Base-by-base conservation (phyloP, 2,797 vertebrate species). In the Paedocypris micromegethes region DNA sequence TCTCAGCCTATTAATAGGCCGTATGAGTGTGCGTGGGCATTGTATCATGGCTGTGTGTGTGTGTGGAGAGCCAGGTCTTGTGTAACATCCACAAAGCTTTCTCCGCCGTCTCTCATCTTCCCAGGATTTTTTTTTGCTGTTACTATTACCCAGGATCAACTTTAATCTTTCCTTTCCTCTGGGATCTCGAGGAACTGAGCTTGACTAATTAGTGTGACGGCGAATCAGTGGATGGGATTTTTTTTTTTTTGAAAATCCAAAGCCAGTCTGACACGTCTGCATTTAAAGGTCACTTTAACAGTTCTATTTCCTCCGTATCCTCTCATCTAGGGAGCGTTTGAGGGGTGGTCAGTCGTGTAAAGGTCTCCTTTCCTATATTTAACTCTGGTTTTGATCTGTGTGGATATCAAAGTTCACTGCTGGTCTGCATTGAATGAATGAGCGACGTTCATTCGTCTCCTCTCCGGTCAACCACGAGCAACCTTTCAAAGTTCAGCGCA, bases 61-160 rank as follows among this genome's bases (percentile, higher is more conserved):
- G 84, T 78, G 83, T 73, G 70, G 77, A 85, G 84, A 84, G 82
- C 83, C 75, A 80, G 72, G 68, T 66, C 72, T 88, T 88, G 85
- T 79, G 42, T 86, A 90, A 88, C 86, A 75, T 45, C 53, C 54
- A 74, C 45, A 63, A 23, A 23, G 23, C 23, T 23, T 23, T 23
- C 23, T 23, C 23, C 46, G 61, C 9, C 42, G 48, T 44, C 39
- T 42, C 9, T 42, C 49, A 49, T 56, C 50, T 7, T 64, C 52
- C 39, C 8, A 57, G n/a, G 46, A 56, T 23, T 70, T 60, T 50
- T 45, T 40, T 63, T 47, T 61, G 50, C 38, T 52, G 66, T 48
- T 45, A 66, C 7, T 50, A 49, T 61, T 61, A 54, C 51, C 50
- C 6, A 68, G 53, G 51, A 8, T 51, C 54, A 39, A 40, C 6